Percentiles rank a stretch among this genome's conserved stretches.
Conservation (phyloP, 2,888 invertebrate species). For the Spodoptera littoralis region DNA sequence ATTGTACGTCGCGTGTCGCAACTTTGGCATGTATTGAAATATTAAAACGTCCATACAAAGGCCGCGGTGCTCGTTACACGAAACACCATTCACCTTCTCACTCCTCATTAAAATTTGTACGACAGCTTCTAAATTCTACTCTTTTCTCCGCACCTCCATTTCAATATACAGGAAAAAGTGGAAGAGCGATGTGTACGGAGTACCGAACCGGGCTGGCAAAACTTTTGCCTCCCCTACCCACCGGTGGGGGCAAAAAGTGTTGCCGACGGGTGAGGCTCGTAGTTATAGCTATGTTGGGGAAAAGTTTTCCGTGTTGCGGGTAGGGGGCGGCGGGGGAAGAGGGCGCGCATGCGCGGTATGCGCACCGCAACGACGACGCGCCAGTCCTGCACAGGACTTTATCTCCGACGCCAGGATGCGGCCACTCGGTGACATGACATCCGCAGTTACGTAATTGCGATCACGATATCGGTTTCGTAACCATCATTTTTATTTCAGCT, state of each 20-base stretch:
- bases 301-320: slow-evolving; percentile 89
- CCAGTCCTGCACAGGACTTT: slow-evolving; percentile 82
- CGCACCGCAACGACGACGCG: slow-evolving; percentile 79
- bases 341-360: slow-evolving; percentile 80
- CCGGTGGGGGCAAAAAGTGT: slow-evolving; percentile 87
- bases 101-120: slow-evolving; percentile 89
- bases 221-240: slow-evolving; percentile 84
- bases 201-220: slow-evolving; percentile 85
- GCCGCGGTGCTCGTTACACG: slow-evolving; percentile 74
- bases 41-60: slow-evolving; percentile 74
- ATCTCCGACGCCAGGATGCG: slow-evolving; percentile 66
- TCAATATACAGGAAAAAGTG: slow-evolving; percentile 89
- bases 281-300: slow-evolving; percentile 87
- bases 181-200: slow-evolving; percentile 88
- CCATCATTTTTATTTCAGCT: neutral
- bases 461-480: slow-evolving; percentile 25
- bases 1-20: slow-evolving; percentile 57
- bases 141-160: slow-evolving; percentile 89
- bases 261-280: slow-evolving; percentile 85
- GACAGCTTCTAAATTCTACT: slow-evolving; percentile 88
- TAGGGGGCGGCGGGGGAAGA: slow-evolving; percentile 70
- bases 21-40: slow-evolving; percentile 64
- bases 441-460: slow-evolving; percentile 70
- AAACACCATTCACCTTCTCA: slow-evolving; percentile 79
- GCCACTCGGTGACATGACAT: slow-evolving; percentile 48